phyloP scores from a whole-genome alignment of 2,888 invertebrate genomes.

The Operophtera brumata region DNA sequence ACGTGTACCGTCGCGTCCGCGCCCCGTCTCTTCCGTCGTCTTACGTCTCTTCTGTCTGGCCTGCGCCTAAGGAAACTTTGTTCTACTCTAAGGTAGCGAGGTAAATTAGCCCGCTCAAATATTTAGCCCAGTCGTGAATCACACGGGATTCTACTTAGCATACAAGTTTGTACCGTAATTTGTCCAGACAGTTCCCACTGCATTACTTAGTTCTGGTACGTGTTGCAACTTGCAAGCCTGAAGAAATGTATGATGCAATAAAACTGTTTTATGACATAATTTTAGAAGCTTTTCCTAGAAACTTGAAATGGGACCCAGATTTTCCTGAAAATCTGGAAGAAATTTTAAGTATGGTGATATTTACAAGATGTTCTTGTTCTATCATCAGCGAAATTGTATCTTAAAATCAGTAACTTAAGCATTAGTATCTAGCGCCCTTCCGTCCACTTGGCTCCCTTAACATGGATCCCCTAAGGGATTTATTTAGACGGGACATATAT shows the following conservation, averaged over 20 bases:
- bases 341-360: too few species aligned
- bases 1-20: too few species aligned
- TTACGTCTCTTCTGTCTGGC: too few species aligned
- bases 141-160: conserved; percentile 22
- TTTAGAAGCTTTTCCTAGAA: conserved; percentile 22
- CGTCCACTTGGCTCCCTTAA: too few species aligned
- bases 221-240: conserved; percentile 11
- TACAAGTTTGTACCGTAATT: conserved; percentile 18
- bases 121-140: conserved; percentile 14
- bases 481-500: too few species aligned
- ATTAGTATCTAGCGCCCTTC: too few species aligned
- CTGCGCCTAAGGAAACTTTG: background rate
- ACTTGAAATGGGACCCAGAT: conserved; percentile 11
- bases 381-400: too few species aligned
- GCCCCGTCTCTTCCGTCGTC: too few species aligned
- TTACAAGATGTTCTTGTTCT: background rate
- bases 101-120: conserved; percentile 3
- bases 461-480: too few species aligned
- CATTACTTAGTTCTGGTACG: conserved; percentile 16
- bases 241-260: conserved; percentile 32
- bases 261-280: conserved; percentile 40
- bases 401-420: too few species aligned
- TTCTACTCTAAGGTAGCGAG: background rate
- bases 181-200: conserved; percentile 5
- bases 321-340: conserved; percentile 10